Base-by-base conservation (phyloP, 2,797 vertebrate genomes). In the Phylloscopus collybita region DNA sequence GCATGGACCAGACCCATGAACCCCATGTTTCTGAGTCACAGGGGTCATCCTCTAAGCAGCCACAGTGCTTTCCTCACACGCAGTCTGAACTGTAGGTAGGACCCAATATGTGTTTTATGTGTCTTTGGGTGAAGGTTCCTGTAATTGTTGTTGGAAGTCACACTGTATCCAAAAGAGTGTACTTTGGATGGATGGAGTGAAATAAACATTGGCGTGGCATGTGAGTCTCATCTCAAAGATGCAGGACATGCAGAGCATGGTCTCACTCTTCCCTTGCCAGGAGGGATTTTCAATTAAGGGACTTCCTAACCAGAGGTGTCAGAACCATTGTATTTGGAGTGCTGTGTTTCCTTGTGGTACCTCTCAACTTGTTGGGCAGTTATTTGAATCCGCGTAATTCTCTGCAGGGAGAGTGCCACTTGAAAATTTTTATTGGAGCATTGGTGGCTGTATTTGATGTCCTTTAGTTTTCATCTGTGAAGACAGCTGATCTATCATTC, bases 161-260 rank as follows among this genome's bases (percentile, higher is more conserved):
- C 22, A 5, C 67, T 64, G 20, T 67, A 56, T 53, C 61, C 30
- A 22, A 8, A 49, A n/a, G 27, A 57, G 12, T 20, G 15, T 44
- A 4, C 5, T 69, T 75, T 50, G 23, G 13, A 21, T 67, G 26
- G 38, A 30, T 10, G 1, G 44, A 69, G 19, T 38, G 34, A 19
- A 81, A 47, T 54, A 53, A 76, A 20, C 1, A 1, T 57, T 79
- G 42, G 4, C 53, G n/a, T 79, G 29, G 20, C 22, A 10, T 8
- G 6, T 0, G 2, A 50, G 13, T 87, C n/a, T 44, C 1, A 1
- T 79, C 40, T 74, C 0, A 0, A 56, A 94, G 60, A 44, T n/a
- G 51, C 11, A 42, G 47, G n/a, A 49, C 7, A 9, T 36, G 6
- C 0, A 2, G 32, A 30, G 6, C 12, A 7, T n/a, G 22, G 20